phyloP scores from a whole-genome alignment of 2,113 vertebrate species.

The Xyliphius kryptos region DNA sequence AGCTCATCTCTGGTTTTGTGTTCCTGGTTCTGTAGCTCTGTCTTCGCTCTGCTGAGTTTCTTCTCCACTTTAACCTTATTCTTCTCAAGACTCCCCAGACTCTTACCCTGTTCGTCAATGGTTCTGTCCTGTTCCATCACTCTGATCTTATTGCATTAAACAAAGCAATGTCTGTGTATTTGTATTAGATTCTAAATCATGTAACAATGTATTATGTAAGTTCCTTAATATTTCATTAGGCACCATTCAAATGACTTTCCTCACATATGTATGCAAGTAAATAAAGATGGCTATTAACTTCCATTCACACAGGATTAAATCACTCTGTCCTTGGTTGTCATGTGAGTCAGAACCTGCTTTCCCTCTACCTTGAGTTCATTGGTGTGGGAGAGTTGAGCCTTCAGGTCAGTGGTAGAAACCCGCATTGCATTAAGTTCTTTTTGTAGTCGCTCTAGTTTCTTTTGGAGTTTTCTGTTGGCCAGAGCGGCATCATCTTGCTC shows the following conservation, averaged over 20 bases:
- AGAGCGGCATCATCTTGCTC: conserved; percentile 70
- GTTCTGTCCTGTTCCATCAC: conserved; percentile 74
- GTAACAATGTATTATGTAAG: too few relatives aligned
- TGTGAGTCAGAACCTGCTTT: conserved; percentile 29
- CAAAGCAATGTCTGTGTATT: conserved; percentile 42
- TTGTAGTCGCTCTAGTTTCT: conserved; percentile 74
- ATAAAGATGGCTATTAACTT: not conserved
- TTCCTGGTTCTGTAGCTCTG: conserved; percentile 66
- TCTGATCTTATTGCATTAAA: conserved; percentile 68
- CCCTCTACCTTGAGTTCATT: conserved; percentile 80
- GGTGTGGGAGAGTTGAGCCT: conserved; percentile 74
- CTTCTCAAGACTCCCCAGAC: conserved; percentile 67
- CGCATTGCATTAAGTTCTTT: conserved; percentile 65
- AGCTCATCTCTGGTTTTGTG: conserved; percentile 60
- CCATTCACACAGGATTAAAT: conserved; percentile 20
- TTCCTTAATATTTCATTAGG: not conserved
- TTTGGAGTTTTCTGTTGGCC: conserved; percentile 68
- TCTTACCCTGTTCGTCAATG: conserved; percentile 73
- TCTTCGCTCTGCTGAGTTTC: conserved; percentile 60
- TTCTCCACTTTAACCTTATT: conserved; percentile 72
- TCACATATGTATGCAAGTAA: too few relatives aligned
- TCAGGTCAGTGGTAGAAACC: conserved; percentile 70
- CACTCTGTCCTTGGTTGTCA: conserved; percentile 39
- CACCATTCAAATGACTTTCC: too few relatives aligned
- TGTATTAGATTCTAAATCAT: too few relatives aligned